A percentile compares a stretch with the other conserved stretches of the same genome.
phyloP scores from a whole-genome alignment of 2,113 vertebrate species.

The Amphilophus citrinellus region DNA sequence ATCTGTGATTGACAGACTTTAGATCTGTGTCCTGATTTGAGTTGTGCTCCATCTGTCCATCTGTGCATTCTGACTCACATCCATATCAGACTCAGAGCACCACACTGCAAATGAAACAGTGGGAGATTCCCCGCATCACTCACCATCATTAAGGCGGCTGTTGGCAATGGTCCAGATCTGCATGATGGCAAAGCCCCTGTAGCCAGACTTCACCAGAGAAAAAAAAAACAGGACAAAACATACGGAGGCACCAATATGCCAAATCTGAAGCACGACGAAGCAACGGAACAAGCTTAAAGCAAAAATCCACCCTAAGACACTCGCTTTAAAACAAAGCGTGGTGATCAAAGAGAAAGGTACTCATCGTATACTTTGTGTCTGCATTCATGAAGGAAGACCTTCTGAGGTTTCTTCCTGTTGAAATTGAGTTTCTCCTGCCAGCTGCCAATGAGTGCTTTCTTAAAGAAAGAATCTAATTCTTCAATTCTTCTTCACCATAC shows the following conservation, averaged over 20 bases:
- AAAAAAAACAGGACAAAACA: constrained; percentile 47
- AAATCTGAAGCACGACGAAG: constrained; percentile 39
- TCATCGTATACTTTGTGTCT: background rate
- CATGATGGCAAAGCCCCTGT: constrained; percentile 64
- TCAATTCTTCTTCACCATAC: fast-evolving
- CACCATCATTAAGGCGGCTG: constrained; percentile 22
- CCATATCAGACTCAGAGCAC: constrained; percentile 48
- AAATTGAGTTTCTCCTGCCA: background rate
- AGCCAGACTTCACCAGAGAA: constrained; percentile 60
- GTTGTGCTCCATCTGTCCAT: constrained; percentile 57
- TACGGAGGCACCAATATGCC: constrained; percentile 44
- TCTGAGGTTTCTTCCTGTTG: background rate
- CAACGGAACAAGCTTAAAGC: constrained; percentile 37
- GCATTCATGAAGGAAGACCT: background rate
- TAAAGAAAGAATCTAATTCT: background rate
- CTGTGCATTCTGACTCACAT: constrained; percentile 28
- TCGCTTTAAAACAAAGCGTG: background rate
- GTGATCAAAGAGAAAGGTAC: background rate
- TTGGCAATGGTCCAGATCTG: constrained; percentile 54
- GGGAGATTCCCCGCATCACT: constrained; percentile 53
- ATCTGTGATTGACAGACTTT: constrained; percentile 39
- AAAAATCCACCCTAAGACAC: constrained; percentile 28
- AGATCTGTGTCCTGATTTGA: constrained; percentile 46
- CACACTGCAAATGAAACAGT: constrained; percentile 37
- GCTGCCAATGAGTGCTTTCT: background rate